Evolutionary conservation across 1,140 invertebrate species (phyloP), one percentile per base, ranked within the genome.

Genomic region (Andrena cerasifolii): DNA sequence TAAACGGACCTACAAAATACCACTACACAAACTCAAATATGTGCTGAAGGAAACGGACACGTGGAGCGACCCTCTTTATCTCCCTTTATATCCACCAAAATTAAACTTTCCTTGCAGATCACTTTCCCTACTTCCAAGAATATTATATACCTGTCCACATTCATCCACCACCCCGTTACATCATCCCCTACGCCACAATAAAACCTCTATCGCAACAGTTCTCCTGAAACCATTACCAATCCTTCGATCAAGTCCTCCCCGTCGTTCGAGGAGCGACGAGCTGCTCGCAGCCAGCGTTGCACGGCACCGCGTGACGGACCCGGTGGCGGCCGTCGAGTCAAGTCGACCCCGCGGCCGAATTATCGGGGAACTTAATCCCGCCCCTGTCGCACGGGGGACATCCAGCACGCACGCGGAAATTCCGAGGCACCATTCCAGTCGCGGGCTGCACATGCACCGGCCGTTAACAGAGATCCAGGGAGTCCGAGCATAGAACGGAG

Each of bases 351-450:
- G 66, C 78, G 67, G 78, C 73, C 68, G 82, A 83, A 72, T 84
- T 81, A 85, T 84, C 82, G 82, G 80, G 82, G 68, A 84, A 84
- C 83, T 84, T 85, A 85, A 84, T 84, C 82, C 83, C 63, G 54
- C 58, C 62, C 67, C 51, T 76, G 63, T 63, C 66, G 49, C 81
- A 36, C 61, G 59, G 56, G n/a, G 45, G 56, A 33, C 79, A 70
- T 68, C 70, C 82, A 84, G 70, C 82, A 84, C 79, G 82, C 82
- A 85, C 83, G 79, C 82, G 82, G 79, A 85, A 84, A 85, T 85
- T 84, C 83, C 79, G 72, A 81, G 74, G 83, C 81, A 84, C 68
- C 83, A 74, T 85, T 77, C 81, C 81, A 83, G 80, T 83, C 81
- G 81, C 66, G 81, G 77, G 76, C 71, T 78, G 70, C 80, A 84